A percentile compares a stretch with the other conserved stretches of the same genome.
Evolutionary conservation across 2,113 vertebrate genomes (phyloP).

Genomic region (Cyanoramphus novaezelandiae): DNA sequence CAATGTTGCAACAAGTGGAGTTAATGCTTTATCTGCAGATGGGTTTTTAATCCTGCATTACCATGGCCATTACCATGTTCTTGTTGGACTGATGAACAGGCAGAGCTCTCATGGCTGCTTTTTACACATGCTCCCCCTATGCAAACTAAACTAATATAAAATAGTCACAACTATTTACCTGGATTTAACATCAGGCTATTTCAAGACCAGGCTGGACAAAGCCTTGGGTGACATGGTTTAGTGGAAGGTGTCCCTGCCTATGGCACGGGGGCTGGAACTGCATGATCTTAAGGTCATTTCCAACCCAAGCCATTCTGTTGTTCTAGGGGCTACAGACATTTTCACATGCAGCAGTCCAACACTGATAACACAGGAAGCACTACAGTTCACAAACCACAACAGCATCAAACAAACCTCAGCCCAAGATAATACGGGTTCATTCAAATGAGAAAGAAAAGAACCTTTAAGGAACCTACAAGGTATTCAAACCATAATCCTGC

Average conservation of each 20-base stretch:
- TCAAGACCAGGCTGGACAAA: not conserved
- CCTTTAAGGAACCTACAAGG: not conserved
- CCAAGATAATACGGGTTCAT: not conserved
- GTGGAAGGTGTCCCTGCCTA: not conserved
- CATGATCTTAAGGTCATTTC: not conserved
- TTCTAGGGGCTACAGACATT: not conserved
- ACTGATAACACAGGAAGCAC: not conserved
- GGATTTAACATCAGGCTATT: not conserved
- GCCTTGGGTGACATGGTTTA: not conserved
- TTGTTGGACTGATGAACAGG: not conserved
- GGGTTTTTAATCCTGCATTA: constrained; percentile 5
- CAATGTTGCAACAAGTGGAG: not conserved
- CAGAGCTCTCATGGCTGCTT: not conserved
- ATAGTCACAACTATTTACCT: not conserved
- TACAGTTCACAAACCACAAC: not conserved
- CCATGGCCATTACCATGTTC: not conserved
- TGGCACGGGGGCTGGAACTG: not conserved
- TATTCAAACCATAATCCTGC: not conserved
- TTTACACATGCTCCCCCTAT: not conserved
- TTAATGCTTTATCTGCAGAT: not conserved
- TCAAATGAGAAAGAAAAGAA: not conserved
- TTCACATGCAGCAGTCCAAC: not conserved
- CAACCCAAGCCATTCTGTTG: not conserved
- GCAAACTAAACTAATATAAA: not conserved
- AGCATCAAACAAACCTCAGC: not conserved